These are phyloP conservation scores for Crotophaga sulcirostris DNA, from an alignment of 2,113 vertebrate genomes.

Conservation along the genomic window DNA sequence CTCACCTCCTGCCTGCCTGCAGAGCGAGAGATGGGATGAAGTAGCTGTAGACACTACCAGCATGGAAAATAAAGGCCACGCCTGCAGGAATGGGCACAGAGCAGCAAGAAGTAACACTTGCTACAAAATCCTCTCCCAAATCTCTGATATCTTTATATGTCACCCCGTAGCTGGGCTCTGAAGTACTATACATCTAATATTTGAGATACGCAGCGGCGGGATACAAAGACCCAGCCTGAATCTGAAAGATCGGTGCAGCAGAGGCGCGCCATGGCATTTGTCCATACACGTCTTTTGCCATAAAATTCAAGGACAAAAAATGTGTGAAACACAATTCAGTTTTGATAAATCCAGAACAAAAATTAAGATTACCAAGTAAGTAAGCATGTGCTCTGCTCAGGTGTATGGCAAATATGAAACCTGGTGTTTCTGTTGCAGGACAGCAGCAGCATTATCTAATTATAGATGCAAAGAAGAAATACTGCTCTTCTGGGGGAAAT, in stretches of 20 bases:
- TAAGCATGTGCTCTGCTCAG: conserved; percentile 44
- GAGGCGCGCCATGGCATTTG: conserved; percentile 9
- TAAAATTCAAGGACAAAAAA: conserved; percentile 55
- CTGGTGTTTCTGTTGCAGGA: conserved; percentile 20
- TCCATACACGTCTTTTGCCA: conserved; percentile 1
- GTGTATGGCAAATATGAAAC: conserved; percentile 46
- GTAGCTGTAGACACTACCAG: conserved; percentile 37
- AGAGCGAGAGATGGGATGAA: neutral
- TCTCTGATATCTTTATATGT: conserved; percentile 17
- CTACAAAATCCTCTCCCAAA: conserved; percentile 52
- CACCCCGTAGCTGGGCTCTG: conserved; percentile 43
- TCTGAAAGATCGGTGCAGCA: neutral
- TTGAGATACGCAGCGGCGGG: neutral
- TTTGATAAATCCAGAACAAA: conserved; percentile 54
- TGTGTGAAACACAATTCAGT: neutral
- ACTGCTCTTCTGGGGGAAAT: conserved; percentile 49
- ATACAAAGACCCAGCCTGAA: conserved; percentile 9
- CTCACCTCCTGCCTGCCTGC: neutral
- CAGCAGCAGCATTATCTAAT: conserved; percentile 57
- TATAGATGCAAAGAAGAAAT: conserved; percentile 60
- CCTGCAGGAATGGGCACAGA: conserved; percentile 64
- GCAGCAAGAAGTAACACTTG: conserved; percentile 70
- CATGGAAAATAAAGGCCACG: conserved; percentile 33
- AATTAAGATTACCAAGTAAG: conserved; percentile 42
- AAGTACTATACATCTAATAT: conserved; percentile 33